phyloP scores from a whole-genome alignment of 2,888 invertebrate genomes.

The Melieria omissa region DNA sequence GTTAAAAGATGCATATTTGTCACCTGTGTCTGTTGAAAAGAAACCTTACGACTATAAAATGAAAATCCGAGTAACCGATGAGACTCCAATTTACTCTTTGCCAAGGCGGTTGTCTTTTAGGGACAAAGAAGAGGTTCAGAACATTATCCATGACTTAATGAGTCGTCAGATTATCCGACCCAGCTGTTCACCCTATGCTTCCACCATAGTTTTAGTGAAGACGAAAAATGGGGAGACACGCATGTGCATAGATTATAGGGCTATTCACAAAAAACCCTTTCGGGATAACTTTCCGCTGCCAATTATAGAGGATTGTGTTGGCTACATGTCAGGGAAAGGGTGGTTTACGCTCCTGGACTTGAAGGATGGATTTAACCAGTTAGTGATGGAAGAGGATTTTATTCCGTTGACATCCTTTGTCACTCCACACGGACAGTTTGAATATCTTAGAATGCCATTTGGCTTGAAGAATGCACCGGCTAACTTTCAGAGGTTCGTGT shows the following conservation, averaged over 20 bases:
- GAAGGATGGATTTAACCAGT: slow-evolving; percentile 12
- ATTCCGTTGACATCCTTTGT: background rate
- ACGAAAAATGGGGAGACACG: too few species aligned
- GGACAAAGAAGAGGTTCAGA: background rate
- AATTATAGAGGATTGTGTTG: slow-evolving; percentile 2
- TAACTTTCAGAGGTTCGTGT: slow-evolving; percentile 1
- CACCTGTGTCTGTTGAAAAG: background rate
- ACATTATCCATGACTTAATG: background rate
- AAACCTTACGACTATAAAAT: background rate
- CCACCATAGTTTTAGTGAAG: background rate
- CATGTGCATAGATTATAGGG: too few species aligned
- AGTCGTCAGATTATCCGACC: background rate
- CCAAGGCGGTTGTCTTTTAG: background rate
- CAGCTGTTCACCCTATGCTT: background rate
- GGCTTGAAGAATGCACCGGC: slow-evolving; percentile 13
- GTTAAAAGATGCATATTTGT: background rate
- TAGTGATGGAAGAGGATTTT: slow-evolving; percentile 9
- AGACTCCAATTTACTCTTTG: background rate
- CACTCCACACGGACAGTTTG: too few species aligned
- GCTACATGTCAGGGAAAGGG: slow-evolving; percentile 10
- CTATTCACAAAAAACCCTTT: slow-evolving; percentile 6
- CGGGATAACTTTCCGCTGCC: slow-evolving; percentile 18
- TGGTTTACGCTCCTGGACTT: slow-evolving; percentile 14
- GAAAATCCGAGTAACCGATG: background rate
- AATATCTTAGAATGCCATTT: background rate